Evolutionary conservation across 2,797 vertebrate genomes (phyloP), one percentile per base, ranked within the genome.

Genomic region (Myotis daubentonii): DNA sequence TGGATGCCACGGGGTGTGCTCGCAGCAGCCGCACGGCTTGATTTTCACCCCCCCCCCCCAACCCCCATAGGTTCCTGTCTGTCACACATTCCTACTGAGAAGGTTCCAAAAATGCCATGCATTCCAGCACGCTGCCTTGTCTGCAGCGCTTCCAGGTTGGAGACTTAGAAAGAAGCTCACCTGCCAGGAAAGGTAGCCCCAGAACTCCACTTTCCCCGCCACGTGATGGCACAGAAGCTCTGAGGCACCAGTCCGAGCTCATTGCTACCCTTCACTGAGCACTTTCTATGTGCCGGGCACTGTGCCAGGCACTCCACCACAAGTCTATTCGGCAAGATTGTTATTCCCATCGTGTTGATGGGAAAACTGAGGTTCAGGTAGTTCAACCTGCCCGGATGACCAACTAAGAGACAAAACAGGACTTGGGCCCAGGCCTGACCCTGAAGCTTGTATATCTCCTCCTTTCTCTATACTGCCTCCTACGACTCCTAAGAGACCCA

Each of bases 71-170:
- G 82, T 68, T 95, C 71, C 84, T 82, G 49, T 91, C 89, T 89
- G 55, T 96, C 84, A 95, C 82, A 89, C 66, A 81, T 81, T 92
- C 87, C 86, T 79, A 36, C 82, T 8, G 49, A 91, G 85, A 95
- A 87, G 78, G 36, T 90, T 95, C 78, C 81, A 44, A 41, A 96
- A 90, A 95, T 94, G 78, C 89, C 93, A 25, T 44, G 80, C 95
- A 89, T 96, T 95, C 94, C 83, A 92, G 75, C 49, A 55, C 30
- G 30, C 19, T 49, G 62, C 23, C 81, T 82, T 47, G 38, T 87
- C 33, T 16, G 30, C 57, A 62, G 49, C 25, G 49, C 51, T 91
- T 92, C 60, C 60, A 66, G 19, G 41, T 22, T 75, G 75, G 44
- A 76, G 84, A 53, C 17, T 1, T 16, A 51, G 72, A 70, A 47